Base-by-base conservation (phyloP, 1,140 invertebrate genomes). In the Akabosia matsudoensis region DNA sequence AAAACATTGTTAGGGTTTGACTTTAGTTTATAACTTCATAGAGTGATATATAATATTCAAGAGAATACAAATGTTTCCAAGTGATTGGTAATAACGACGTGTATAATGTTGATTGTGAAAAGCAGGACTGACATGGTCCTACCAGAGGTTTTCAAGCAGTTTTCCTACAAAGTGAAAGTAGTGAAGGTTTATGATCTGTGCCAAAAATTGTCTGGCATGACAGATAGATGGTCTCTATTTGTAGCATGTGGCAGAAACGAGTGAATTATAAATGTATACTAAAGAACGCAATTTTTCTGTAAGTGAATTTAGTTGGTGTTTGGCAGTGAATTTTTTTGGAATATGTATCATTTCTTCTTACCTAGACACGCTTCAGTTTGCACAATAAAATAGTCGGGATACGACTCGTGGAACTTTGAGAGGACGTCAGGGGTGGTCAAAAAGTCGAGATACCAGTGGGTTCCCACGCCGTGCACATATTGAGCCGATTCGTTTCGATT, bases 401-500 rank as follows among this genome's bases (percentile, higher is more conserved):
- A 88, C 4, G 85, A 81, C 13, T 86, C 78, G 81, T 90, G 89
- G 1, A 87, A 88, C 4, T 83, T 61, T 34, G 88, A 85, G 0
- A 95, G 82, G 0, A 89, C 74, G 2, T 78, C 75, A 0, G 88
- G 80, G 0, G 88, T 85, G 13, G 88, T 83, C 0, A 89, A 30
- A 0, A 82, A 81, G 84, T 95, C 91, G 56, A 83, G 30, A 80
- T 90, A 96, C 91, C 91, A 96, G 83, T 96, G 94, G 0, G 94
- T 87, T 0, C 87, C 93, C 2, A 95, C 86, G n/a, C 93, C 94
- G 82, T 91, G 88, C n/a, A 94, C 85, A 83, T 92, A 95, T n/a
- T 90, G 82, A 31, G 87, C 82, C 0, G 89, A 88, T 64, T 86
- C 82, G 0, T 85, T 83, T 72, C 90, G 85, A 18, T 82, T 78